phyloP scores from a whole-genome alignment of 2,797 vertebrate species.

The Peromyscus nudipes region DNA sequence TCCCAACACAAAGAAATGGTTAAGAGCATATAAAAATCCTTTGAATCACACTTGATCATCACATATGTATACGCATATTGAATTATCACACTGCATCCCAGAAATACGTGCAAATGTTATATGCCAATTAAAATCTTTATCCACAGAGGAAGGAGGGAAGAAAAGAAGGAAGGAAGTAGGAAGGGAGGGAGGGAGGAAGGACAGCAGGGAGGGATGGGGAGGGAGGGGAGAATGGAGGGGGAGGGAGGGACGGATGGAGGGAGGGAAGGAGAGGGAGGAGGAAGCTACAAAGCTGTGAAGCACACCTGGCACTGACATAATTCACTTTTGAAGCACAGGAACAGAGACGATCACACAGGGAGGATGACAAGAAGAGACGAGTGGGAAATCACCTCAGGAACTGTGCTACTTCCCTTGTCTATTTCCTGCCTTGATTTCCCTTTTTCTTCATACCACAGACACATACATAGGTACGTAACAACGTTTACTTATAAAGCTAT shows the following conservation, averaged over 20 bases:
- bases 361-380: background rate
- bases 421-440: background rate
- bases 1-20: background rate
- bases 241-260: background rate
- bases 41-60: background rate
- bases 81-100: background rate
- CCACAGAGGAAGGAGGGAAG: background rate
- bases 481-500: constrained; percentile 35
- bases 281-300: background rate
- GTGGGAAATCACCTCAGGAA: background rate
- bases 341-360: background rate
- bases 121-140: background rate
- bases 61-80: background rate
- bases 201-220: background rate
- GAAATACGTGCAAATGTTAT: background rate
- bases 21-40: background rate
- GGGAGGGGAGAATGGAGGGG: accelerated
- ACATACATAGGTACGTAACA: background rate
- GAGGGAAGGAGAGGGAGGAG: background rate
- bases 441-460: background rate
- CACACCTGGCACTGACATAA: background rate
- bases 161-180: accelerated
- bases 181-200: accelerated
- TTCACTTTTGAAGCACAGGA: background rate
- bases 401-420: accelerated